These are phyloP conservation scores for Odontamblyopus rebecca DNA, from an alignment of 2,797 vertebrate genomes.

Conservation along the genomic window DNA sequence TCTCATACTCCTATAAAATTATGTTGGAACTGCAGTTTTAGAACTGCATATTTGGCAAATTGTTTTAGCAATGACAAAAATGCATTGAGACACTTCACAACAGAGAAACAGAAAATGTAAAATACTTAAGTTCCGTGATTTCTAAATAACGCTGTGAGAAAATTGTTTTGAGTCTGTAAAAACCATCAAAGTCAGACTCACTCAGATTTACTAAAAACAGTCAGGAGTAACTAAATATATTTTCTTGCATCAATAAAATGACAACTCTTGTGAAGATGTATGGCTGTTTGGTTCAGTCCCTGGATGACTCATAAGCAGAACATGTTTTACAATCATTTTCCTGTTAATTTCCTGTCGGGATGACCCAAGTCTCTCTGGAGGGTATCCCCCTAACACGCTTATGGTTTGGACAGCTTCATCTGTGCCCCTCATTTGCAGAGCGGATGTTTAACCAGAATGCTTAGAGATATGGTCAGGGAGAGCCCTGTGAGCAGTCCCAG, in stretches of 20 bases:
- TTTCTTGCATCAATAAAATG: neutral
- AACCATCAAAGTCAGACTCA: neutral
- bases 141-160: neutral
- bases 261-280: neutral
- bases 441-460: slow-evolving; percentile 60
- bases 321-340: slow-evolving; percentile 63
- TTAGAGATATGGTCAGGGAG: slow-evolving; percentile 43
- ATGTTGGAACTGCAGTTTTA: neutral
- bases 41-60: neutral
- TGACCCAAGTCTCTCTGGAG: slow-evolving; percentile 55
- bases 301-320: slow-evolving; percentile 62
- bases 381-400: slow-evolving; percentile 48
- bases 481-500: slow-evolving; percentile 41
- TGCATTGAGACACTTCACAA: neutral
- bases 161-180: neutral
- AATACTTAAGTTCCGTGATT: neutral
- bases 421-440: slow-evolving; percentile 58
- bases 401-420: slow-evolving; percentile 44
- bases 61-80: neutral
- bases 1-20: neutral
- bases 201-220: neutral
- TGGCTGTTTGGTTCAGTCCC: slow-evolving; percentile 35
- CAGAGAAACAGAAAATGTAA: neutral
- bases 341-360: slow-evolving; percentile 69
- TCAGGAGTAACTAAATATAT: neutral